phyloP scores from a whole-genome alignment of 92 coral and sea anemone species.

The Heliopora coerulea region DNA sequence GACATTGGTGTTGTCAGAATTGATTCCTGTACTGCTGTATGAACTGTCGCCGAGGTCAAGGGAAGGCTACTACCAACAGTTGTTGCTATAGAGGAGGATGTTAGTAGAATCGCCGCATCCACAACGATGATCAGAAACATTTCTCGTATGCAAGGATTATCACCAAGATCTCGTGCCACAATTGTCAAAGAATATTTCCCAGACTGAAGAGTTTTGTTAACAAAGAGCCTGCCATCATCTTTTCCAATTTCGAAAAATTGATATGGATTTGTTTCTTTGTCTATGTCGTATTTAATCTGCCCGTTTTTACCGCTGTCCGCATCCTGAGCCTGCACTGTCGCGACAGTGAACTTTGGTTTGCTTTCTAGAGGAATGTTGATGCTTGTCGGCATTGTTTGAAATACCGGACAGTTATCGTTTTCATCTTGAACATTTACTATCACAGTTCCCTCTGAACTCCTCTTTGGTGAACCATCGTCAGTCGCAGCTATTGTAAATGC shows the following conservation, averaged over 20 bases:
- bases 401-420: conserved; percentile 69
- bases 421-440: conserved; percentile 46
- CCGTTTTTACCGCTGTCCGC: conserved; percentile 63
- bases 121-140: conserved; percentile 36
- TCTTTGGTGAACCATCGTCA: conserved; percentile 60
- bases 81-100: conserved; percentile 7
- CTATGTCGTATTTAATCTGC: conserved; percentile 45
- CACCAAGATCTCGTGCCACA: conserved; percentile 63
- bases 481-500: conserved; percentile 52
- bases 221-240: conserved; percentile 38
- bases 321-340: conserved; percentile 50
- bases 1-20: background rate
- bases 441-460: conserved; percentile 31
- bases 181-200: conserved; percentile 46
- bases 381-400: conserved; percentile 27
- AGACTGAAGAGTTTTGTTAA: conserved; percentile 13
- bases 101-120: conserved; percentile 13
- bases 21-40: background rate
- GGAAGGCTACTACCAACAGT: background rate
- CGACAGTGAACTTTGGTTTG: conserved; percentile 32
- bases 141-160: conserved; percentile 50
- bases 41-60: background rate
- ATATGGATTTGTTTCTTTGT: conserved; percentile 4
- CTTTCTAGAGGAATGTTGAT: conserved; percentile 45
- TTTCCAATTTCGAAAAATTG: conserved; percentile 41